These are phyloP conservation scores for Austrolebias charrua DNA, from an alignment of 2,797 vertebrate species.

Conservation along the genomic window DNA sequence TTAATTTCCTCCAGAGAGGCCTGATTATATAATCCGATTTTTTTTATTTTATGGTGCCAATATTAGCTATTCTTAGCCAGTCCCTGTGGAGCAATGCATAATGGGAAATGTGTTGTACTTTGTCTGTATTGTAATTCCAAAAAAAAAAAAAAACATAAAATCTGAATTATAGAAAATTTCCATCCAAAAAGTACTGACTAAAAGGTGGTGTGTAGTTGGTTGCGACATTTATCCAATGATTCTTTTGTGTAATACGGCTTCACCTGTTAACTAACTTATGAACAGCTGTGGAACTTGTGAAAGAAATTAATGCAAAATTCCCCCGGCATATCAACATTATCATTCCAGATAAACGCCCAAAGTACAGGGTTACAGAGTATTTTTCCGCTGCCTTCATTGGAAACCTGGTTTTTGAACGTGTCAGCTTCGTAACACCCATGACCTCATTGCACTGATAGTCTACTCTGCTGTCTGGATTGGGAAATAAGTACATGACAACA, in stretches of 20 bases:
- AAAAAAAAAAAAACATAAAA: too few species aligned
- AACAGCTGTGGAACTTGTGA: neutral
- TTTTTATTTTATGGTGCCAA: neutral
- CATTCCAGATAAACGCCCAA: neutral
- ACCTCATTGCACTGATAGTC: slow-evolving; percentile 16
- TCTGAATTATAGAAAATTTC: too few species aligned
- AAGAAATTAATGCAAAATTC: slow-evolving; percentile 7
- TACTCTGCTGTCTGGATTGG: slow-evolving; percentile 21
- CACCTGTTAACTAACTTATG: neutral
- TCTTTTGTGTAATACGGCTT: too few species aligned
- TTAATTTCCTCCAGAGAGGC: neutral
- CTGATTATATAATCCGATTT: neutral
- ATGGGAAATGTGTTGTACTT: neutral
- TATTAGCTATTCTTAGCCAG: neutral
- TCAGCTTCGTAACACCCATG: slow-evolving; percentile 23
- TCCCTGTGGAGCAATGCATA: slow-evolving; percentile 4
- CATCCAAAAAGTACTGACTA: too few species aligned
- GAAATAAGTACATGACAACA: slow-evolving; percentile 27
- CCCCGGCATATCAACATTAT: neutral
- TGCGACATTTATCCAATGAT: too few species aligned
- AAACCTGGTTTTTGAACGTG: slow-evolving; percentile 8
- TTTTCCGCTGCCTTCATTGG: slow-evolving; percentile 8
- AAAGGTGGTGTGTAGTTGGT: too few species aligned
- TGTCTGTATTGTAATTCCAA: too few species aligned
- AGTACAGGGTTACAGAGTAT: slow-evolving; percentile 7